These are phyloP conservation scores for Chiloscyllium punctatum DNA, from an alignment of 2,797 vertebrate species.

Conservation along the genomic window DNA sequence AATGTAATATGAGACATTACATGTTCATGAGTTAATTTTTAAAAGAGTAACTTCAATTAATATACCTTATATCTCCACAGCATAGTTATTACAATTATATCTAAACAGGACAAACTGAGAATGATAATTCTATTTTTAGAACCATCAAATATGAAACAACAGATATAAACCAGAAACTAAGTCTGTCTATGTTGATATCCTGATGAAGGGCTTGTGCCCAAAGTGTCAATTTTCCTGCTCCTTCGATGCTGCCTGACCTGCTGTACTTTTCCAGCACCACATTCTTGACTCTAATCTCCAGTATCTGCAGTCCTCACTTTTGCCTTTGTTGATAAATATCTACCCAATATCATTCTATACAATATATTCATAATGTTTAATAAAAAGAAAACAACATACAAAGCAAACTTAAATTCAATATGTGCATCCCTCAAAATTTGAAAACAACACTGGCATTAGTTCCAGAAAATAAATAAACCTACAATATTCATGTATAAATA, in stretches of 20 bases:
- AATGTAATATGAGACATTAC: not conserved
- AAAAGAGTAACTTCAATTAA: not conserved
- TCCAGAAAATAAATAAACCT: not conserved
- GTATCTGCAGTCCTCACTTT: too few relatives aligned
- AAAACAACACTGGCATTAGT: not conserved
- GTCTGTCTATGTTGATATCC: not conserved
- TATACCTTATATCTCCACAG: not conserved
- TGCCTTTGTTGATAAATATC: not conserved
- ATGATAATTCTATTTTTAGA: not conserved
- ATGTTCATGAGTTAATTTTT: not conserved
- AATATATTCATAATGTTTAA: not conserved
- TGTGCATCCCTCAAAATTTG: not conserved
- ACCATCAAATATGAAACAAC: not conserved
- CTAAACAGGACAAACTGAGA: not conserved
- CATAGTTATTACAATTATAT: not conserved
- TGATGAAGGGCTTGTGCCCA: too few relatives aligned
- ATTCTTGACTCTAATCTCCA: too few relatives aligned
- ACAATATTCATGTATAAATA: not conserved
- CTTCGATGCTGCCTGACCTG: too few relatives aligned
- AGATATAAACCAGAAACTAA: not conserved
- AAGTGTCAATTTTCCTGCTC: too few relatives aligned
- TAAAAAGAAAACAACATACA: not conserved
- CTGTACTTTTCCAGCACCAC: too few relatives aligned
- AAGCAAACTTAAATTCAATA: not conserved
- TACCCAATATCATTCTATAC: not conserved